Evolutionary conservation across 2,888 invertebrate species (phyloP).

Genomic region (Subacronicta megacephala): DNA sequence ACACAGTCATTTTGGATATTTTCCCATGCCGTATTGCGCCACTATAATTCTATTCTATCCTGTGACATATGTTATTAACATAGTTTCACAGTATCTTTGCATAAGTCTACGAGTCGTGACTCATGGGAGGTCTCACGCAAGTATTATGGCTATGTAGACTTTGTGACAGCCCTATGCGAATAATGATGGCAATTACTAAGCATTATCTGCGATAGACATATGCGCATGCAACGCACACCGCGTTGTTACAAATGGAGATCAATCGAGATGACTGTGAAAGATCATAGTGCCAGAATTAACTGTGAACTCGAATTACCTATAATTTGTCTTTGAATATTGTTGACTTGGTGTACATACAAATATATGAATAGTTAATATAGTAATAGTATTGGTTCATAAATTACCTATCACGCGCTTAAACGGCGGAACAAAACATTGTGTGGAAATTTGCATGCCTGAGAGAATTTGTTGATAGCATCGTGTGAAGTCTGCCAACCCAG

Average conservation of each 20-base stretch:
- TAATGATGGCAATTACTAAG: conserved; percentile 49
- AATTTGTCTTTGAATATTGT: conserved; percentile 3
- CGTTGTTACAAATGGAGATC: conserved; percentile 47
- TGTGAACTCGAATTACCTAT: no score
- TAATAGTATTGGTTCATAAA: no score
- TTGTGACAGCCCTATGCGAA: conserved; percentile 33
- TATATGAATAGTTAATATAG: no score
- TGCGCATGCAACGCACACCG: conserved; percentile 16
- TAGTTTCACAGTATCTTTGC: conserved; percentile 5
- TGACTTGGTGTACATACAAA: no score
- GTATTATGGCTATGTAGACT: not conserved
- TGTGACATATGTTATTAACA: conserved; percentile 15
- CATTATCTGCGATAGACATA: conserved; percentile 33
- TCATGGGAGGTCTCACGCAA: no score
- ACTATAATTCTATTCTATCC: conserved; percentile 10
- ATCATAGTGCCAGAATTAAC: conserved; percentile 14
- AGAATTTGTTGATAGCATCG: no score
- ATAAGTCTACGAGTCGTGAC: conserved; percentile 5
- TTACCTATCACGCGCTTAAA: no score
- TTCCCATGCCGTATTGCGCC: conserved; percentile 27
- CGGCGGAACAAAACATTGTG: no score
- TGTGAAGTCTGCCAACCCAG: no score
- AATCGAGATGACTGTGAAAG: conserved; percentile 30
- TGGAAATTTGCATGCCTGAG: no score
- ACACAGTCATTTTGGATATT: conserved; percentile 10